Evolutionary conservation across 2,797 vertebrate genomes (phyloP), one percentile per base, ranked within the genome.

Genomic region (Pelobates cultripes): DNA sequence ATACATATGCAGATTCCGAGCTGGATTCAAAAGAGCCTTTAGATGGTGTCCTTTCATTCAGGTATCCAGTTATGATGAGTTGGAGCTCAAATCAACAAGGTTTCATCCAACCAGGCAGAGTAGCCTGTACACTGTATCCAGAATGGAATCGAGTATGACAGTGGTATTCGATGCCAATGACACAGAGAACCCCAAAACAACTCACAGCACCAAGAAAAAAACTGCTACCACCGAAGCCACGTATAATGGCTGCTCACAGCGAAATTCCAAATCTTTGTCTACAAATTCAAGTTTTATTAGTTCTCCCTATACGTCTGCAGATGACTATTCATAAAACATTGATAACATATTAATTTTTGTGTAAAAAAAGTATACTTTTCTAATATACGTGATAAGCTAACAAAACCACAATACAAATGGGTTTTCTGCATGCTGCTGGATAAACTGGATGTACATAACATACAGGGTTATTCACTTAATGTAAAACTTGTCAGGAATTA

Each of bases 31-130:
- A 87, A 86, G 79, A 63, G 97, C 93, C 17, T 97, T 99, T 87
- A 92, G 94, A 66, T 99, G 97, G 94, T 99, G 97, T 83, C 97
- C 97, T 43, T 98, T 96, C 85, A 90, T 98, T 44, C 91, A 91
- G 13, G 85, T 96, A 41, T 97, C 97, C 2, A 96, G 91, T 88
- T 96, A 94, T 0, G 96, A 98, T 0, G 96, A 98, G 87, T 87
- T 97, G 66, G 95, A 98, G 87, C 95, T 99, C 0, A 95, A 90
- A 82, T 89, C 90, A 77, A 92, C 94, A 40, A 92, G 95, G 72
- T 95, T 96, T 69, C 91, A 93, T 43, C 95, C 94, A 0, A 93
- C 94, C 0, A 91, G 87, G 63, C 96, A 96, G 78, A 97, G 96
- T 81, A 99, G 96, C 88, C 92, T 96, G 73, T 98, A 96, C n/a